A percentile compares a stretch with the other conserved stretches of the same genome.
These are phyloP conservation scores for Trichomalopsis sarcophagae DNA, from an alignment of 1,140 invertebrate species.

Conservation along the genomic window DNA sequence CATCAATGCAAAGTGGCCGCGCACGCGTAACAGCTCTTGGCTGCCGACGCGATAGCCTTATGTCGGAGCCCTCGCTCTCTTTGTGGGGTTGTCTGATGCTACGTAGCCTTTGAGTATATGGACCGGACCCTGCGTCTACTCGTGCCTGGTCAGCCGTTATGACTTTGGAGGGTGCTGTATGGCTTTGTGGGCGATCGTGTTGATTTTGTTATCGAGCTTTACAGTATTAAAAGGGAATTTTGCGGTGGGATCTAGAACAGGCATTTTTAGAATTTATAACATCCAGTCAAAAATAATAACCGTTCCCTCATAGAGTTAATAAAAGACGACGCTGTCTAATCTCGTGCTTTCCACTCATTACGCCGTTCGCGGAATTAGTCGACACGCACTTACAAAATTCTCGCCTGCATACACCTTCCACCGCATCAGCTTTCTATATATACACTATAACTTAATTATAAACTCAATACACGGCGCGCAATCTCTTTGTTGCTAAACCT, in stretches of 20 bases:
- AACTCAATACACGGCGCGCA: not conserved
- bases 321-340: not conserved
- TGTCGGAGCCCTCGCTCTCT: not conserved
- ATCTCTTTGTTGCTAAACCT: not conserved
- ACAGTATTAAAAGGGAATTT: not conserved
- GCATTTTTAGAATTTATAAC: not conserved
- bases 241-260: not conserved
- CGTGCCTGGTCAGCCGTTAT: not conserved
- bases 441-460: not conserved
- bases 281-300: no score
- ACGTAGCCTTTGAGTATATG: not conserved
- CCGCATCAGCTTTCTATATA: not conserved
- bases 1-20: not conserved
- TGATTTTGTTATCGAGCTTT: not conserved
- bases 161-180: not conserved
- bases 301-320: not conserved
- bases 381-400: not conserved
- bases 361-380: not conserved
- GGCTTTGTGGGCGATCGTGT: not conserved
- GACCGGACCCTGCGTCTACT: not conserved
- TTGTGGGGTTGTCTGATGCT: not conserved
- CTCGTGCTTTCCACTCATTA: not conserved
- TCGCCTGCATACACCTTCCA: not conserved
- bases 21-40: not conserved
- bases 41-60: constrained; percentile 15